These are phyloP conservation scores for Drosophila miranda DNA, from an alignment of 1,140 invertebrate genomes.

Conservation along the genomic window DNA sequence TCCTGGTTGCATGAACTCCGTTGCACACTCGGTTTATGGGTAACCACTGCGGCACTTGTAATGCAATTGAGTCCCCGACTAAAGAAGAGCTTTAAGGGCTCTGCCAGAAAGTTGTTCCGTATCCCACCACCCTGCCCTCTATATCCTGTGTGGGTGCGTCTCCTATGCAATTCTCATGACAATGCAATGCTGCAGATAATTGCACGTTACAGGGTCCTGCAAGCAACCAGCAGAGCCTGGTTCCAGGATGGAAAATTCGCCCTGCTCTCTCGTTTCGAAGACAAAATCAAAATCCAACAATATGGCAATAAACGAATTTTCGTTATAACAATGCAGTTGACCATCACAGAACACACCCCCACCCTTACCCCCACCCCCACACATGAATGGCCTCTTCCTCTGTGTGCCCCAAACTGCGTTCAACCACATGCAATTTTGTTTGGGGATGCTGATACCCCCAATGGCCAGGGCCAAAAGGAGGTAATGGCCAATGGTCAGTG, in stretches of 20 bases:
- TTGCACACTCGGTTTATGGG: no score
- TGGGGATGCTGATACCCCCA: slow-evolving; percentile 20
- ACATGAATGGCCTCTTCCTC: slow-evolving; percentile 1
- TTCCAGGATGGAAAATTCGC: background rate
- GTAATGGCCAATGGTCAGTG: slow-evolving; percentile 4
- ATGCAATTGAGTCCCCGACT: no score
- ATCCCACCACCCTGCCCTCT: no score
- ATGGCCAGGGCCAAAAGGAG: slow-evolving; percentile 3
- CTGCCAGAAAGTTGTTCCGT: no score
- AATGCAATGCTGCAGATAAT: slow-evolving; percentile 7
- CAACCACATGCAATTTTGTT: slow-evolving; percentile 68
- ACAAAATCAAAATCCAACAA: slow-evolving; percentile 65
- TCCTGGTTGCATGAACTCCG: no score
- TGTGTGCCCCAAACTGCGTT: slow-evolving; percentile 43
- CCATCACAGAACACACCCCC: background rate
- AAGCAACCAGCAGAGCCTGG: background rate
- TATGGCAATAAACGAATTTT: slow-evolving; percentile 71
- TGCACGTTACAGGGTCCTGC: background rate
- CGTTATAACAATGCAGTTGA: slow-evolving; percentile 50
- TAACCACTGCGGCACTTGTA: no score
- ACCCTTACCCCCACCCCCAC: background rate
- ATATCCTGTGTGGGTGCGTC: no score
- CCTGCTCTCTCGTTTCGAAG: slow-evolving; percentile 14
- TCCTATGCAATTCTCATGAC: background rate
- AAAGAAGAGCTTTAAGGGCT: no score